Conservation (phyloP, 2,888 invertebrate species). For the Aleiodes leptofemur region DNA sequence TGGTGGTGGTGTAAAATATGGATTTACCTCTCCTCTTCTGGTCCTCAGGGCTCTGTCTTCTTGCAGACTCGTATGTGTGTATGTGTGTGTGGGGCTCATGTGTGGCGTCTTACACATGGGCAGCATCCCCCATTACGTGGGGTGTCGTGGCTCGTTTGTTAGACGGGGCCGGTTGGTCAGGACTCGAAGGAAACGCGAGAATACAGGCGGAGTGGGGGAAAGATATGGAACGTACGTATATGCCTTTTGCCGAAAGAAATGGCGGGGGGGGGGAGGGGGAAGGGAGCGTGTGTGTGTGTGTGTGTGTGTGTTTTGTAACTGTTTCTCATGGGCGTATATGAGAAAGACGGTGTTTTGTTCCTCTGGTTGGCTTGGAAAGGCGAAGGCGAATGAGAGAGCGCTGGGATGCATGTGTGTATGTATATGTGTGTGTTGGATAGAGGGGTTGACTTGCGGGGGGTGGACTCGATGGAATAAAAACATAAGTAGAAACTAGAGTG, state of each 20-base stretch:
- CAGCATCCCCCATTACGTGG: constrained; percentile 67
- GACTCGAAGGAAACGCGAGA: constrained; percentile 50
- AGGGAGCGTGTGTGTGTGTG: too few species aligned
- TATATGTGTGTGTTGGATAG: constrained; percentile 42
- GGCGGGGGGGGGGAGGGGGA: constrained; percentile 1
- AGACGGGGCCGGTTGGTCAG: constrained; percentile 60
- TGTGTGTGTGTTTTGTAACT: constrained; percentile 68
- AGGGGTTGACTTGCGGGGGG: constrained; percentile 34
- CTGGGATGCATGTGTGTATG: constrained; percentile 26
- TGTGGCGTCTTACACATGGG: constrained; percentile 67
- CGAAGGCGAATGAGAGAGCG: constrained; percentile 17
- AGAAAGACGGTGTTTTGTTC: constrained; percentile 63
- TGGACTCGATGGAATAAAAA: constrained; percentile 34
- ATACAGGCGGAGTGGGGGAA: constrained; percentile 33
- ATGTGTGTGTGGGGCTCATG: constrained; percentile 54
- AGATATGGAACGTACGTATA: constrained; percentile 9
- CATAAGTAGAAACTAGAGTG: constrained; percentile 47
- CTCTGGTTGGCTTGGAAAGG: constrained; percentile 38
- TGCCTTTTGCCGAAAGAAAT: not conserved
- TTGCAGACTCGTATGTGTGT: constrained; percentile 54
- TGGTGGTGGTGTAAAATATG: constrained; percentile 73
- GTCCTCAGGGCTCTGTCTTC: constrained; percentile 64
- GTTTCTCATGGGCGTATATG: constrained; percentile 62
- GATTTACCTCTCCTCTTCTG: constrained; percentile 73
- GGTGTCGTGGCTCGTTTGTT: constrained; percentile 72